Percentiles rank a stretch among this genome's conserved stretches.
Evolutionary conservation across 2,888 invertebrate species (phyloP).

Genomic region (Scaptomyza cyrtandrae): DNA sequence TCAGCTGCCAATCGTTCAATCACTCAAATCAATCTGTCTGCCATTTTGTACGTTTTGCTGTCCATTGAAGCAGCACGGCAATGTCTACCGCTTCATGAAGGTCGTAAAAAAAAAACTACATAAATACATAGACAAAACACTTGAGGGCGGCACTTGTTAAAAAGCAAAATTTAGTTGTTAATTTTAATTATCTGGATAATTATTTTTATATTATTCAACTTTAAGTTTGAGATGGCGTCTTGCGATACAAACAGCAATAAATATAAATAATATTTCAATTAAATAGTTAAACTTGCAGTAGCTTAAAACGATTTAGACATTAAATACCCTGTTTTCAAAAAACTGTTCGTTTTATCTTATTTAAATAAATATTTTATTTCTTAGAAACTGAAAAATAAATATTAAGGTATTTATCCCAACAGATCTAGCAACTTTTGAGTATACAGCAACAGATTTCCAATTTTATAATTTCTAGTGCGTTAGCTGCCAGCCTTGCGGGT

Average conservation of each 20-base stretch:
- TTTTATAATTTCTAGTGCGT: no score
- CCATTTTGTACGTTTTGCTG: slow-evolving; percentile 39
- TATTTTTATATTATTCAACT: slow-evolving; percentile 20
- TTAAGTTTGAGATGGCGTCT: background rate
- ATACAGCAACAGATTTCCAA: no score
- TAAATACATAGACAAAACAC: slow-evolving; percentile 35
- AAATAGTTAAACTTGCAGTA: slow-evolving; percentile 9
- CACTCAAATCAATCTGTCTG: slow-evolving; percentile 50
- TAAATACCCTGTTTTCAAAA: no score
- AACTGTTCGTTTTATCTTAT: no score
- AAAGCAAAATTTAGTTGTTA: slow-evolving; percentile 14
- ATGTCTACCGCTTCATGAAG: slow-evolving; percentile 73
- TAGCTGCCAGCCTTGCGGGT: background rate
- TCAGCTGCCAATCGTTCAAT: slow-evolving; percentile 55
- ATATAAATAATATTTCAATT: slow-evolving; percentile 1
- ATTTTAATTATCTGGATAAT: slow-evolving; percentile 36
- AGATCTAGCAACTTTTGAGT: no score
- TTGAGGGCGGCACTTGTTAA: slow-evolving; percentile 59
- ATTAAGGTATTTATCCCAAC: no score
- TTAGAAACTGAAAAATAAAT: no score
- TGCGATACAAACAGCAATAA: background rate
- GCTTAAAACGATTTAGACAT: background rate
- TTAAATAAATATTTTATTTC: no score
- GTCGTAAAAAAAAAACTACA: slow-evolving; percentile 43
- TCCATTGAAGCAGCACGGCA: slow-evolving; percentile 71